A percentile compares a stretch with the other conserved stretches of the same genome.
Conservation (phyloP, 2,888 invertebrate species). For the Drosophila antonietae region DNA sequence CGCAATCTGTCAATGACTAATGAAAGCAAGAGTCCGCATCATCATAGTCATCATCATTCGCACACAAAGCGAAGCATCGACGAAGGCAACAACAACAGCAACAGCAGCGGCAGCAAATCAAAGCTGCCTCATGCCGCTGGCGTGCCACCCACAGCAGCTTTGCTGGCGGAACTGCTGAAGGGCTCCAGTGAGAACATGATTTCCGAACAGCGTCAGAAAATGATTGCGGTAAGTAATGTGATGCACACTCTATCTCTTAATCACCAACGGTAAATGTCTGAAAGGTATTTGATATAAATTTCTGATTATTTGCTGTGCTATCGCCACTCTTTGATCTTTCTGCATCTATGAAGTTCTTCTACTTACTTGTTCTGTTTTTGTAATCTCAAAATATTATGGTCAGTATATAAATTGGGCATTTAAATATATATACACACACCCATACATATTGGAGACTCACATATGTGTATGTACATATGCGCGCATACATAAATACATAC, state of each 20-base stretch:
- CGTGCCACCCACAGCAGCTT: constrained; percentile 86
- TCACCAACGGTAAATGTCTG: not conserved
- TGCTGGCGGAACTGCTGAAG: constrained; percentile 90
- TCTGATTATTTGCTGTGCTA: not conserved
- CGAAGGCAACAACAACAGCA: constrained; percentile 56
- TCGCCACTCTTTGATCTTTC: constrained; percentile 14
- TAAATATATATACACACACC: too few relatives aligned
- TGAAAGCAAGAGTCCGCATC: constrained; percentile 50
- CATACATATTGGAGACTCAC: too few relatives aligned
- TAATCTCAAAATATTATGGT: constrained; percentile 25
- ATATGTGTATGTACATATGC: too few relatives aligned
- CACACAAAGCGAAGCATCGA: constrained; percentile 79
- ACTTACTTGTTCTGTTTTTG: not conserved
- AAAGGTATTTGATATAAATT: not conserved
- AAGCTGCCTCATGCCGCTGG: constrained; percentile 51
- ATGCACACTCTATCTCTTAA: not conserved
- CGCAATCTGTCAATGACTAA: constrained; percentile 82
- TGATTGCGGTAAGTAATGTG: constrained; percentile 81
- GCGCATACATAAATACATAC: too few relatives aligned
- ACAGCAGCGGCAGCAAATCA: constrained; percentile 43
- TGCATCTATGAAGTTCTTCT: constrained; percentile 12
- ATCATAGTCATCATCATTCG: constrained; percentile 61
- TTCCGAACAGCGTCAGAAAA: constrained; percentile 85
- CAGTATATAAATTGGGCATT: constrained; percentile 7
- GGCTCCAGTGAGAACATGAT: constrained; percentile 92